phyloP scores from a whole-genome alignment of 37 sponge, comb jelly and placozoan species.

The Eunapius fragilis region DNA sequence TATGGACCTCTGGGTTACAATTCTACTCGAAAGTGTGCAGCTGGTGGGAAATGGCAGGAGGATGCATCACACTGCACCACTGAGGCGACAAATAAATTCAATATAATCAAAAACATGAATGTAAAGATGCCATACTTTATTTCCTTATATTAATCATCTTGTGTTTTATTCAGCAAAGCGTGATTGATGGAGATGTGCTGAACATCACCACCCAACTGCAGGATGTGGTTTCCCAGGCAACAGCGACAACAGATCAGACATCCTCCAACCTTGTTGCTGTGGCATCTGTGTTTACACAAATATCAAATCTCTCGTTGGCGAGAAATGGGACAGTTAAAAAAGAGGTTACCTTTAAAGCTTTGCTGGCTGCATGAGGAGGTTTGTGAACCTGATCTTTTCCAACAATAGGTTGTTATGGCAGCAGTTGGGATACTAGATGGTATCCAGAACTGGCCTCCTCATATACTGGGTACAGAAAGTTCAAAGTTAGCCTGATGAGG shows the following conservation, averaged over 20 bases:
- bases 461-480: constrained; percentile 14
- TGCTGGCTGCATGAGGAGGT: neutral
- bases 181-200: neutral
- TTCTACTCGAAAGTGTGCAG: neutral
- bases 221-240: neutral
- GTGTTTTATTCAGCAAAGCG: neutral
- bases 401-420: constrained; percentile 18
- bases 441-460: constrained; percentile 46
- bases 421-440: constrained; percentile 21
- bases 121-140: neutral
- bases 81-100: neutral
- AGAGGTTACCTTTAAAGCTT: neutral
- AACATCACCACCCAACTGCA: neutral
- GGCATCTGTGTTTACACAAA: neutral
- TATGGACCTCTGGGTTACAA: neutral
- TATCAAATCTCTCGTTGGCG: neutral
- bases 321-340: neutral
- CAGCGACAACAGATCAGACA: neutral
- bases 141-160: neutral
- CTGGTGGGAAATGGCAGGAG: neutral
- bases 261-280: neutral
- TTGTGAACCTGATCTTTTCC: neutral
- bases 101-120: neutral
- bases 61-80: neutral
- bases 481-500: constrained; percentile 9